Base-by-base conservation (phyloP, 2,113 vertebrate genomes). In the Neogobius melanostomus region DNA sequence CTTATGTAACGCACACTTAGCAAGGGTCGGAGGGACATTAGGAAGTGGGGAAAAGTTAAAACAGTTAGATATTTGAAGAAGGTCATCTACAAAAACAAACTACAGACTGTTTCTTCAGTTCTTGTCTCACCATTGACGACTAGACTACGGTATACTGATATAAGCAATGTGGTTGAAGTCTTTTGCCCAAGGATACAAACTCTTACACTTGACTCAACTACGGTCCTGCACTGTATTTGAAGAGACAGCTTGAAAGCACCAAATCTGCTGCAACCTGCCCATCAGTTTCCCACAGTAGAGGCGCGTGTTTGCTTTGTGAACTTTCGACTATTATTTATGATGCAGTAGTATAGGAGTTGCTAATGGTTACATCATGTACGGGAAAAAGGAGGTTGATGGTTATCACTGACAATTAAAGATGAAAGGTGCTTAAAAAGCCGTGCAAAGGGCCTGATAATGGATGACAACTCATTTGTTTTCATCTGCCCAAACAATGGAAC, bases 1-100 rank as follows among this genome's bases (percentile, higher is more conserved):
- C 68, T 76, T 66, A 63, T 60, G n/a, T 21, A 64, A 80, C 21
- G 6, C 12, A 57, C 28, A 11, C 45, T 44, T 61, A 66, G 53
- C 65, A 11, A 11, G 6, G 42, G 59, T 60, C 10, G 16, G 36
- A 7, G 56, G 11, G 3, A 36, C 6, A 57, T 59, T 42, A 59
- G 56, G 28, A 59, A 21, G 21, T 21, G 21, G 21, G 21, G 10
- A 50, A 50, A 50, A 50, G 49, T 50, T 3, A 50, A 50, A 50
- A 36, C 28, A 7, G n/a, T 53, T n/a, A 6, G 2, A 12, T 50
- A 15, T 36, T 36, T 36, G 28, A 36, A 36, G 28, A 36, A 36
- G 28, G 3, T 36, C 28, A 36, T 4, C 28, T 36, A 36, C 28
- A 36, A 4, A 36, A 36, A 36, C 28, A 36, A 36, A 2, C 28